Evolutionary conservation across 2,888 invertebrate species (phyloP), one percentile per base, ranked within the genome.

Genomic region (Monoplex corrugatus): DNA sequence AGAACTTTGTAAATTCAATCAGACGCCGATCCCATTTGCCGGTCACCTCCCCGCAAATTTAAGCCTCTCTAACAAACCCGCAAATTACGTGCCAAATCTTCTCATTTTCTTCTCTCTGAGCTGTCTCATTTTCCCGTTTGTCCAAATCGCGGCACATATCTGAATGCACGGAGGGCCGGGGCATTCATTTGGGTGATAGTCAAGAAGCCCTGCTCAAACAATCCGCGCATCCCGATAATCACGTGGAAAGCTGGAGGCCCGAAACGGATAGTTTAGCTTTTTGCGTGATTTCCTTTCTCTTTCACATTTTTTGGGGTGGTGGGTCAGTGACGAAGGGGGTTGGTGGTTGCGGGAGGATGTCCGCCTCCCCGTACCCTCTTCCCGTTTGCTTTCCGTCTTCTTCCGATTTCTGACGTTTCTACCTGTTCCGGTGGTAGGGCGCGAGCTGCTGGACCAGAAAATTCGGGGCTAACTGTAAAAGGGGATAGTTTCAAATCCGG

Each of bases 71-170:
- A 82, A 82, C 82, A 82, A 82, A 82, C 82, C 82, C 82, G 82
- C 82, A 82, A 82, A 82, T 82, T 82, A 82, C 82, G 82, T 82
- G 82, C 82, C 82, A 45, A 82, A 45, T 82, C 82, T 82, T 82
- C 45, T 45, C 45, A 44, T 45, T 82, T 45, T 45, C 45, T 38
- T 8, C 82, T n/a, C 32, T 8, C 75, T 6, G 82, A 32, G 82
- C 82, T 82, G 82, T 82, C 82, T 82, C 82, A 44, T 82, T 82
- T 82, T n/a, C 44, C 82, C 43, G 43, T 82, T 82, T 82, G 82
- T 82, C 82, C 82, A n/a, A 45, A 44, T 32, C 32, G 44, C 45
- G 44, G 44, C 44, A 23, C 40, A 40, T 23, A 38, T 10, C 80
- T 40, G 40, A 80, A 80, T 80, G 80, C 78, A 78, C 38, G 19